phyloP scores from a whole-genome alignment of 1,140 invertebrate genomes.

The Augochlora pura region DNA sequence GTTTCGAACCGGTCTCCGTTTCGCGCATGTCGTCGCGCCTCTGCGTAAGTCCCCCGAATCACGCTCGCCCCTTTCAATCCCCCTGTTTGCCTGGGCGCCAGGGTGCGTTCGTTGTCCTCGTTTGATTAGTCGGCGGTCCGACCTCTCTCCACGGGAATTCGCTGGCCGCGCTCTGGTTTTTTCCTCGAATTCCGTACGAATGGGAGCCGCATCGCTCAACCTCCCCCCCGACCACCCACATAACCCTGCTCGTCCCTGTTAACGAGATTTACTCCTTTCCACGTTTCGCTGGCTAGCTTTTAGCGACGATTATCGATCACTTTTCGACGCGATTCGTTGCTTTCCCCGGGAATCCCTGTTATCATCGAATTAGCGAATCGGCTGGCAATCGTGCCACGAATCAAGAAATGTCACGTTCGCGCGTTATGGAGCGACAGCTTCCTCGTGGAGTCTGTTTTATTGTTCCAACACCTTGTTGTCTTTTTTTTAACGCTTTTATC shows the following conservation, averaged over 20 bases:
- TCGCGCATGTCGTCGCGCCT: conserved; percentile 10
- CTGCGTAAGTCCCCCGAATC: conserved; percentile 20
- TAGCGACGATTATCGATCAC: background rate
- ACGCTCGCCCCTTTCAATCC: background rate
- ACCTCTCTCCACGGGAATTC: background rate
- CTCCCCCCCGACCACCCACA: too few relatives aligned
- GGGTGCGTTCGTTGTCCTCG: background rate
- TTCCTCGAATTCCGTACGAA: background rate
- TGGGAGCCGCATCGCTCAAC: background rate
- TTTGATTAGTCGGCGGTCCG: conserved; percentile 20
- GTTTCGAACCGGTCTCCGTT: background rate
- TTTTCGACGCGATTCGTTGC: background rate
- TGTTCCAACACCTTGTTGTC: too few relatives aligned
- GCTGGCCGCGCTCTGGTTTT: background rate
- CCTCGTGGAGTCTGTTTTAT: too few relatives aligned
- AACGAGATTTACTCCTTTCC: conserved; percentile 1
- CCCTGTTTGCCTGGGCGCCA: background rate
- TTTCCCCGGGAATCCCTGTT: background rate
- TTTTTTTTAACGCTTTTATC: too few relatives aligned
- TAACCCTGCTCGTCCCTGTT: background rate
- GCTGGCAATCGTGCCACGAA: background rate
- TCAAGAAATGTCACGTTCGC: too few relatives aligned
- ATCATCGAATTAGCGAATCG: too few relatives aligned
- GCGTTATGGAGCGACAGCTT: too few relatives aligned
- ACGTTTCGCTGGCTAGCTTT: background rate